phyloP scores from a whole-genome alignment of 2,888 invertebrate genomes.

The Ecdyonurus torrentis region DNA sequence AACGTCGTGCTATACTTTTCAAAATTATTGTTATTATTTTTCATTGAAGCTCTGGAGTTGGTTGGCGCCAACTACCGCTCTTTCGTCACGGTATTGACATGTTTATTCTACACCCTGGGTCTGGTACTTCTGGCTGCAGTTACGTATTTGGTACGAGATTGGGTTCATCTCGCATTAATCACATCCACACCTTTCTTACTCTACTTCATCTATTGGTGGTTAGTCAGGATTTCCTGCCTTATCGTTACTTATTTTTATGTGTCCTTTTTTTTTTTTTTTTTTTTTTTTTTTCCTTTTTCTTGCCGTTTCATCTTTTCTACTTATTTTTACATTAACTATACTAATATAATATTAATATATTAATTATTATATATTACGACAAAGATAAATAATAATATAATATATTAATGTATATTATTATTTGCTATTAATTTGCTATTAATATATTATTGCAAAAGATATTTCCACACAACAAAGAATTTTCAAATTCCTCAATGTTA shows the following conservation, averaged over 20 bases:
- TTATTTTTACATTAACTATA: no score
- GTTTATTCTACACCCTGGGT: slow-evolving; percentile 76
- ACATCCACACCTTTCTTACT: slow-evolving; percentile 73
- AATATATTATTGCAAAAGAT: no score
- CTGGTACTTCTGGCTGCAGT: slow-evolving; percentile 66
- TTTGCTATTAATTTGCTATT: no score
- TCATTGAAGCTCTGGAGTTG: slow-evolving; percentile 76
- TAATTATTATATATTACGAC: no score
- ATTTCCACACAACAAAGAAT: no score
- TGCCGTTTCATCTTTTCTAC: neutral
- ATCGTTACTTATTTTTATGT: slow-evolving; percentile 1
- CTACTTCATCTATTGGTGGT: slow-evolving; percentile 70
- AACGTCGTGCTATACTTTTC: slow-evolving; percentile 3
- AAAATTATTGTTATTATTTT: slow-evolving; percentile 20
- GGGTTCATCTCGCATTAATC: slow-evolving; percentile 61
- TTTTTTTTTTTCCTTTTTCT: neutral
- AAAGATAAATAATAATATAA: no score
- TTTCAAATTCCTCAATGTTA: no score
- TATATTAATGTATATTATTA: no score
- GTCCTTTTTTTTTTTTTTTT: slow-evolving; percentile 1
- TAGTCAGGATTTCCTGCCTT: slow-evolving; percentile 19
- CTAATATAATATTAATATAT: slow-evolving; percentile 4
- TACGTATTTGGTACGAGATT: slow-evolving; percentile 71
- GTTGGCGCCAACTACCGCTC: slow-evolving; percentile 84
- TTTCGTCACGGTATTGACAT: slow-evolving; percentile 83